phyloP scores from a whole-genome alignment of 2,888 invertebrate genomes.

The Laothoe populi region DNA sequence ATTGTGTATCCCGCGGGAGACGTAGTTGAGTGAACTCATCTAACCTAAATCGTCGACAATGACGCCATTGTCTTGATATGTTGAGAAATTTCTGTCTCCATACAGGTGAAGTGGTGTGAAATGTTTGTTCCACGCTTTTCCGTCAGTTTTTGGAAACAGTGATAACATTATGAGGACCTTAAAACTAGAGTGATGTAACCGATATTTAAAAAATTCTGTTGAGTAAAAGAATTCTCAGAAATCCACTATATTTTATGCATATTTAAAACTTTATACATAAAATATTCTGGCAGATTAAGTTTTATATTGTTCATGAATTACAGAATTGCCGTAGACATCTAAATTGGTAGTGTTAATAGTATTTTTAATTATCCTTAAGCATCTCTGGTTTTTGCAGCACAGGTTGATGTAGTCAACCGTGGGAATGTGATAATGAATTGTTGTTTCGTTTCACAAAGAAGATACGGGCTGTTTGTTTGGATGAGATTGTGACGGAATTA shows the following conservation, averaged over 20 bases:
- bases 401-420: neutral
- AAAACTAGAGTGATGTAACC: neutral
- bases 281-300: too few relatives aligned
- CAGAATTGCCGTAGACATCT: too few relatives aligned
- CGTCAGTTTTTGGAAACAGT: conserved; percentile 27
- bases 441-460: neutral
- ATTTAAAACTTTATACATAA: too few relatives aligned
- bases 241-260: too few relatives aligned
- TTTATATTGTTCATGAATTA: too few relatives aligned
- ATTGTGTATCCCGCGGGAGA: conserved; percentile 76
- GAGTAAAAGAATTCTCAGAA: too few relatives aligned
- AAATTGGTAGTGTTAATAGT: too few relatives aligned
- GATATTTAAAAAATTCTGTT: neutral
- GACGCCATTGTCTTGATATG: conserved; percentile 67
- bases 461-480: neutral
- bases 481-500: neutral
- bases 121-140: conserved; percentile 27
- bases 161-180: conserved; percentile 12
- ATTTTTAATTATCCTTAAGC: too few relatives aligned
- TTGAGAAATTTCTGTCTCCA: conserved; percentile 62
- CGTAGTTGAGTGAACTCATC: conserved; percentile 78
- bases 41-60: conserved; percentile 79
- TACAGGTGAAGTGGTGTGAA: conserved; percentile 46
- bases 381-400: too few relatives aligned
- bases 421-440: conserved; percentile 6